Base-by-base conservation (phyloP, 1,140 invertebrate species). In the Forficula auricularia region DNA sequence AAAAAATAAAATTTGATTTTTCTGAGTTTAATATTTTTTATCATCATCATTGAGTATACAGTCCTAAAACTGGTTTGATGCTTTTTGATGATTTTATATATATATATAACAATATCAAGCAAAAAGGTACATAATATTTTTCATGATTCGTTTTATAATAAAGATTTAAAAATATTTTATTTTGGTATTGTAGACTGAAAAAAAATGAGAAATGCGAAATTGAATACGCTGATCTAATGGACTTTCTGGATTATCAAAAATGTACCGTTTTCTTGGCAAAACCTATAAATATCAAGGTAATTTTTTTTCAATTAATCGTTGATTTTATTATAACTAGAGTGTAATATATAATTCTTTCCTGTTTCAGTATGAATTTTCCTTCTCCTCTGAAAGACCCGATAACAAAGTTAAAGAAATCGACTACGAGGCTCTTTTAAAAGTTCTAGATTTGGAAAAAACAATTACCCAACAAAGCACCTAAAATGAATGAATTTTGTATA, bases 131-230 rank as follows among this genome's bases (percentile, higher is more conserved):
- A n/a, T n/a, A n/a, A n/a, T n/a, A n/a, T n/a, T n/a, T n/a, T n/a
- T n/a, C n/a, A n/a, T n/a, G n/a, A n/a, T 10, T 39, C 43, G 35
- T 46, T 40, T 42, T 22, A 14, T 19, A 43, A 19, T 32, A 13
- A 48, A 48, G 34, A n/a, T 47, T 42, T 13, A 7, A 30, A n/a
- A 32, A 27, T 36, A 45, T 44, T 33, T 2, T 12, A 42, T 45
- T 46, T 37, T 34, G 19, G 32, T 47, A 54, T 54, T 34, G n/a
- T 42, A 70, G 68, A 22, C 48, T 73, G n/a, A 53, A 56, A 13
- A 74, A 67, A 48, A 73, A 78, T 47, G 65, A 70, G 1, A 59
- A 74, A 13, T 72, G 69, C 31, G 67, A 73, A 48, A 64, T 80
- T 8, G 55, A 64, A 3, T 75, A 67, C 42, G 56, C 65, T 3